Percentiles rank a stretch among this genome's conserved stretches.
These are phyloP conservation scores for Caenorhabditis tropicalis DNA, from an alignment of 1,140 invertebrate genomes.

Conservation along the genomic window DNA sequence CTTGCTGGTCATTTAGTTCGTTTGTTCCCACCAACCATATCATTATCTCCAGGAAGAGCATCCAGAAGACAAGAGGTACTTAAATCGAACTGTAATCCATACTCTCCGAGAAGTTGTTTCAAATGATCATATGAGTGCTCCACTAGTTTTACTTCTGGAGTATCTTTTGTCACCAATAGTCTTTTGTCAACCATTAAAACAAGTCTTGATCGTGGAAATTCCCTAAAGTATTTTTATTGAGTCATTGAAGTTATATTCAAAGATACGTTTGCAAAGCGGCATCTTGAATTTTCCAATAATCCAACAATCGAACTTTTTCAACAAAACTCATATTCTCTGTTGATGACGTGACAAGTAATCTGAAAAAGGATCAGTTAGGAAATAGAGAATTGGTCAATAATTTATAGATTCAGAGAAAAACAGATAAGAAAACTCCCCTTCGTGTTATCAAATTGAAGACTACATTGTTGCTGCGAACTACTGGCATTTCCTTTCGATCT, in stretches of 20 bases:
- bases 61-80: constrained; percentile 43
- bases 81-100: constrained; percentile 36
- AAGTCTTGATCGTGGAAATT: constrained; percentile 58
- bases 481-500: background rate
- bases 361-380: background rate
- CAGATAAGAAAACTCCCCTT: constrained; percentile 54
- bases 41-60: constrained; percentile 8
- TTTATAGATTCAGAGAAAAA: background rate
- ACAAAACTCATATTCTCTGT: constrained; percentile 49
- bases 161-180: constrained; percentile 56
- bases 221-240: constrained; percentile 41
- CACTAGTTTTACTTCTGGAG: constrained; percentile 32
- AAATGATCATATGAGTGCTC: constrained; percentile 29
- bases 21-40: background rate
- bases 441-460: constrained; percentile 6
- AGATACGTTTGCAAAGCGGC: constrained; percentile 48
- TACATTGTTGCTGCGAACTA: constrained; percentile 6
- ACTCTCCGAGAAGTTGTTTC: constrained; percentile 46
- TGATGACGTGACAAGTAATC: background rate
- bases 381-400: constrained; percentile 8
- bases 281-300: constrained; percentile 64
- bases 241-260: background rate
- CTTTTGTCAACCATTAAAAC: constrained; percentile 63
- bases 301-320: constrained; percentile 56
- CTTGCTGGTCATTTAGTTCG: background rate